phyloP scores from a whole-genome alignment of 2,888 invertebrate species.

The Matsumyia berberina region DNA sequence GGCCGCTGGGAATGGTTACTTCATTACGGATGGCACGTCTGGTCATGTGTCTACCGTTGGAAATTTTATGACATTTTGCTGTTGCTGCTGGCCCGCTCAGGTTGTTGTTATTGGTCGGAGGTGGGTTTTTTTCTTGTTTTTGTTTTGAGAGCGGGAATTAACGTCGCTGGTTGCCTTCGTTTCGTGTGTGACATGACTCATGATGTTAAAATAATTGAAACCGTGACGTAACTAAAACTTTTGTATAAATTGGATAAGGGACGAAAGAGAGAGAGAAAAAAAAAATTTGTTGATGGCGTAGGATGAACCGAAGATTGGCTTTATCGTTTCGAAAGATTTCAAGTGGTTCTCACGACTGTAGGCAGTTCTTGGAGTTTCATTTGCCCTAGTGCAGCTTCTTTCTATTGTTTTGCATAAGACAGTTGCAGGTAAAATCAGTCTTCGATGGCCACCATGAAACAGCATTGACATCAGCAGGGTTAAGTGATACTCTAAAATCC shows the following conservation, averaged over 20 bases:
- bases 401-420: too few species aligned
- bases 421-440: too few species aligned
- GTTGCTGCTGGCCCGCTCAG: slow-evolving; percentile 3
- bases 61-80: slow-evolving; percentile 45
- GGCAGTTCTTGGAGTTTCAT: too few species aligned
- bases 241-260: slow-evolving; percentile 4
- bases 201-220: slow-evolving; percentile 41
- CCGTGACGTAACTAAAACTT: slow-evolving; percentile 43
- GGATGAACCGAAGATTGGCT: too few species aligned
- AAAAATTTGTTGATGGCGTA: not conserved
- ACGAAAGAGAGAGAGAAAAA: not conserved
- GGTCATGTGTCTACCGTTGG: slow-evolving; percentile 42
- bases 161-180: not conserved
- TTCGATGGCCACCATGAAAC: too few species aligned
- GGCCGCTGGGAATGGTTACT: slow-evolving; percentile 33
- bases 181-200: slow-evolving; percentile 27
- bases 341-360: too few species aligned
- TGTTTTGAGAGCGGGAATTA: slow-evolving; percentile 16
- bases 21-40: slow-evolving; percentile 53
- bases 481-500: too few species aligned
- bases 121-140: not conserved
- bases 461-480: too few species aligned
- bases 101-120: slow-evolving; percentile 1
- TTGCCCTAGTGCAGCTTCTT: too few species aligned
- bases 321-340: too few species aligned